These are phyloP conservation scores for Xenopus laevis DNA, from an alignment of 2,113 vertebrate genomes.

Conservation along the genomic window DNA sequence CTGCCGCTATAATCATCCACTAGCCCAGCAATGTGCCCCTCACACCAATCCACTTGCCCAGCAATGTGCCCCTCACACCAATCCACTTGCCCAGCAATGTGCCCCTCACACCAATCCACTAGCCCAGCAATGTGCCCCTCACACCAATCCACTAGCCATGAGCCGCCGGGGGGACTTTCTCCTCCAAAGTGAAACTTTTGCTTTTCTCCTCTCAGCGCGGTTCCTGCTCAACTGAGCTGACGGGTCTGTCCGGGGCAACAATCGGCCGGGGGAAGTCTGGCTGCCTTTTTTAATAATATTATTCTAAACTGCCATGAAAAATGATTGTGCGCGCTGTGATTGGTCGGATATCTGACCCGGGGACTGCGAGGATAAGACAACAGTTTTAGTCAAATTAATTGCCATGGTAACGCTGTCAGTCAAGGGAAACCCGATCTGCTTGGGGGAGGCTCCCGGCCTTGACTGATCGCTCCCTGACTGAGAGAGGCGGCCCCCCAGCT, in stretches of 20 bases:
- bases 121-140: too few species aligned
- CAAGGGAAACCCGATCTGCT: conserved; percentile 91
- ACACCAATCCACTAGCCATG: conserved; percentile 21
- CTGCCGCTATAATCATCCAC: background rate
- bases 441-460: conserved; percentile 84
- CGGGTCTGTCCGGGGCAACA: too few species aligned
- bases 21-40: conserved; percentile 16
- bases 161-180: background rate
- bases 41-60: too few species aligned
- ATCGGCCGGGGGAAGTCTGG: conserved; percentile 45
- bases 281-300: conserved; percentile 84
- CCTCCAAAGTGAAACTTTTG: too few species aligned
- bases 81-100: too few species aligned
- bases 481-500: too few species aligned
- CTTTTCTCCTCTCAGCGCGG: conserved; percentile 22
- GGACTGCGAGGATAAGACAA: conserved; percentile 96
- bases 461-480: too few species aligned
- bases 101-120: too few species aligned
- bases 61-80: too few species aligned
- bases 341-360: conserved; percentile 96
- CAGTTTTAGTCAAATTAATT: conserved; percentile 98
- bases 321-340: conserved; percentile 94
- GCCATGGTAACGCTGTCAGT: conserved; percentile 98
- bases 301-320: conserved; percentile 97
- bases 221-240: conserved; percentile 10